phyloP scores from a whole-genome alignment of 2,113 vertebrate genomes.

The Athene noctua region DNA sequence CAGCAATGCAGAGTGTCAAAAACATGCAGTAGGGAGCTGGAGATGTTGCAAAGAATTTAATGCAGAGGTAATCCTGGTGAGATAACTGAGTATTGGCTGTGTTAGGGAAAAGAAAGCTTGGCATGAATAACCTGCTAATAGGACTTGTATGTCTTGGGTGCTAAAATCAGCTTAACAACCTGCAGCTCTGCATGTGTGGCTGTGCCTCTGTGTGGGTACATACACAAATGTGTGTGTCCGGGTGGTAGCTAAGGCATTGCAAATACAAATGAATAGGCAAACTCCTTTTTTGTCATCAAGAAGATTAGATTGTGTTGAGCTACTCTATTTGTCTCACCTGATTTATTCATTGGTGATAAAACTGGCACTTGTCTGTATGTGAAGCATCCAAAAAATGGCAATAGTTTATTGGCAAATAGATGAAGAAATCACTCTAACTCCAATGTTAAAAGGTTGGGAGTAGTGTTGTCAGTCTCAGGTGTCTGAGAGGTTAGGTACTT shows the following conservation, averaged over 20 bases:
- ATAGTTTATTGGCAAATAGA: not conserved
- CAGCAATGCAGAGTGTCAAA: not conserved
- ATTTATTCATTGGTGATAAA: not conserved
- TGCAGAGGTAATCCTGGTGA: not conserved
- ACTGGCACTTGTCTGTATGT: not conserved
- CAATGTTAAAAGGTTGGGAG: not conserved
- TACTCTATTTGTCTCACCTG: not conserved
- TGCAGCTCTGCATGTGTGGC: not conserved
- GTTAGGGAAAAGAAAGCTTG: not conserved
- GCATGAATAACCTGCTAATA: not conserved
- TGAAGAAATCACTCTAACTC: not conserved
- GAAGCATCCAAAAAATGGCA: not conserved
- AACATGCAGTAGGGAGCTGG: not conserved
- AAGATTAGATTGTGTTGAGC: not conserved
- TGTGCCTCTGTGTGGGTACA: no score
- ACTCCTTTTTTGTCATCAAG: not conserved
- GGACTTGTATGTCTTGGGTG: not conserved
- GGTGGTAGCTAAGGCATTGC: not conserved
- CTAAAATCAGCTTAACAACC: not conserved
- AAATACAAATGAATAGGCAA: not conserved
- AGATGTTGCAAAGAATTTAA: not conserved
- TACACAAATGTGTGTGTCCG: not conserved
- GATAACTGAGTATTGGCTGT: not conserved
- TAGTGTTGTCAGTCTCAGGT: not conserved
- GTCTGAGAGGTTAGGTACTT: not conserved